Evolutionary conservation across 1,140 invertebrate species (phyloP).

Genomic region (Patella vulgata): DNA sequence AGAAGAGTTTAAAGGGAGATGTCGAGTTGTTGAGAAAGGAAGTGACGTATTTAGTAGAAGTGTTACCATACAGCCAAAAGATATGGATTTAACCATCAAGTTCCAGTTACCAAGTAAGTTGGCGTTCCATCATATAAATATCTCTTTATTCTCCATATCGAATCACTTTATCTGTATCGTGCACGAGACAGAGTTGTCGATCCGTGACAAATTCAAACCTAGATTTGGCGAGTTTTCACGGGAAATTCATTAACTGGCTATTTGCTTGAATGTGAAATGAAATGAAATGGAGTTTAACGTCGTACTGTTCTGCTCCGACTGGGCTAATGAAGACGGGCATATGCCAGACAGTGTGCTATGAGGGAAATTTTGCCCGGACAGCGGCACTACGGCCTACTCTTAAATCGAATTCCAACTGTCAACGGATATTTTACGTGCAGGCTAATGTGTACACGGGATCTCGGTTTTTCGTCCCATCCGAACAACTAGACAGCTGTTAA

Average conservation of each 20-base stretch:
- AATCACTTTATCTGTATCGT: background rate
- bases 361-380: no score
- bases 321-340: no score
- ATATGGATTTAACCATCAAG: slow-evolving; percentile 54
- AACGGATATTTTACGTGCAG: no score
- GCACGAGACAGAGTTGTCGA: background rate
- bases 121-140: background rate
- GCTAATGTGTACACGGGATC: no score
- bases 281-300: background rate
- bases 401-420: no score
- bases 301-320: no score
- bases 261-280: background rate
- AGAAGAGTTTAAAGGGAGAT: slow-evolving; percentile 42
- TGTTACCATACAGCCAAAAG: slow-evolving; percentile 52
- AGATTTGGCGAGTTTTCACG: background rate
- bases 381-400: no score
- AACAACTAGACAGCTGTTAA: no score
- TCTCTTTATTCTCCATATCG: background rate
- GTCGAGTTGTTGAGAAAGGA: slow-evolving; percentile 45
- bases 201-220: background rate
- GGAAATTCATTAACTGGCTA: background rate
- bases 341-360: no score
- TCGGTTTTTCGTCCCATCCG: no score
- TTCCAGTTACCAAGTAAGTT: slow-evolving; percentile 59
- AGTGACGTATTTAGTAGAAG: slow-evolving; percentile 48